Evolutionary conservation across 2,797 vertebrate species (phyloP), one percentile per base, ranked within the genome.

Genomic region (Pachyuromys duprasi): DNA sequence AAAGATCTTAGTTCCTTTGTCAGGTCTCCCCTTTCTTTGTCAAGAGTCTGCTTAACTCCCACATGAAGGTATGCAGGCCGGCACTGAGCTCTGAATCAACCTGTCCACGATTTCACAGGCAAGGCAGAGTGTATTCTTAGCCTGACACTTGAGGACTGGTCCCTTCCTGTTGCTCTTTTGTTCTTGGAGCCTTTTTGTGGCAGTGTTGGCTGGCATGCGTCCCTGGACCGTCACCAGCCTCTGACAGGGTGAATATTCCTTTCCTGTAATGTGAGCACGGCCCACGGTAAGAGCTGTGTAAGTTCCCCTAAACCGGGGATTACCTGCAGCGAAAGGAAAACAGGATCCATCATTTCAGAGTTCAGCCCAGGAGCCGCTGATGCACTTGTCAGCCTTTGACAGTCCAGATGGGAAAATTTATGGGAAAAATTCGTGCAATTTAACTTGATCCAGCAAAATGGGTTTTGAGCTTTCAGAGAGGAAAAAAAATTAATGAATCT

Each of bases 1-100:
- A 89, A 95, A 97, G 79, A 94, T 81, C 84, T 96, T 82, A 97
- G 96, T 97, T 95, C 95, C 83, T 97, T 86, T 96, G 92, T 97
- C 97, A 96, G 89, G 26, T 97, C 93, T 95, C 82, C 55, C 79
- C 95, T 94, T 86, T 49, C 83, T 65, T 94, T 95, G 86, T 95
- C 87, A 95, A 93, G 92, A 95, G 74, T 33, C 74, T 91, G 39
- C 63, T 90, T 89, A 79, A 95, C 92, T 97, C 93, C 95, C 78
- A 75, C 91, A 63, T 36, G 69, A 82, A 97, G 65, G 83, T 83
- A 79, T 96, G 76, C 26, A 63, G 94, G 80, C 42, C 89, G 90
- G 76, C 45, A 20, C 81, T 91, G 88, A 94, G 89, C 88, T 96
- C 8, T 74, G 81, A 95, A 93, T 96, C 89, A 97, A 95, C 78